phyloP scores from a whole-genome alignment of 1,140 invertebrate species.

The Venustaconcha ellipsiformis region DNA sequence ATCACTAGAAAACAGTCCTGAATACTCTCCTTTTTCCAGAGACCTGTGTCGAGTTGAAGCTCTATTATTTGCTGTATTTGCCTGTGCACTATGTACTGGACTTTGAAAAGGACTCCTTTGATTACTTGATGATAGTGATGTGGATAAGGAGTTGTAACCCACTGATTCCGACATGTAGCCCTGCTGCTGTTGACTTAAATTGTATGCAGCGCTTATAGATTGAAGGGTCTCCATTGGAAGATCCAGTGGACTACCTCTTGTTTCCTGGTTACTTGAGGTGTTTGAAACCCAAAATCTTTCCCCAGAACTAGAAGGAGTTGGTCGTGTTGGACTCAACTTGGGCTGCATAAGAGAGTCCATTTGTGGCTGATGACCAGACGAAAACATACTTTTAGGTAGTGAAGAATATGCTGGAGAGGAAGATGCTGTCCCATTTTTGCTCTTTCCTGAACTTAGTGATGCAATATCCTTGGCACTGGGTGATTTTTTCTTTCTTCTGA shows the following conservation, averaged over 20 bases:
- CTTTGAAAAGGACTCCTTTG: conserved; percentile 41
- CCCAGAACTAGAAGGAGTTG: conserved; percentile 18
- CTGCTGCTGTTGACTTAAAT: conserved; percentile 31
- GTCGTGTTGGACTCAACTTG: conserved; percentile 19
- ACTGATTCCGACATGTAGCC: conserved; percentile 29
- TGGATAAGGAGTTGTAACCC: conserved; percentile 27
- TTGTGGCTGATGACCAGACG: conserved; percentile 6
- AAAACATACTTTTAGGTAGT: conserved; percentile 46
- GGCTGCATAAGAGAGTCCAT: conserved; percentile 23
- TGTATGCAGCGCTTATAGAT: conserved; percentile 46
- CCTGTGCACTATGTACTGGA: conserved; percentile 32
- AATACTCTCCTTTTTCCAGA: conserved; percentile 49
- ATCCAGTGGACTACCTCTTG: conserved; percentile 41
- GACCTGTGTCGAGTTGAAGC: conserved; percentile 43
- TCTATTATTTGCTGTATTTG: conserved; percentile 40
- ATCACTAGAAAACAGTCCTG: conserved; percentile 47
- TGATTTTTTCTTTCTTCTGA: conserved; percentile 34
- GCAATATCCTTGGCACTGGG: conserved; percentile 30
- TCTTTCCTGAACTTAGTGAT: conserved; percentile 16
- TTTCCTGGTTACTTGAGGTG: conserved; percentile 21
- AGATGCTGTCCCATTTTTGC: conserved; percentile 9
- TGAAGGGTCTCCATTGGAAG: conserved; percentile 52
- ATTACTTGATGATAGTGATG: conserved; percentile 13
- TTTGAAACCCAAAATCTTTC: neutral
- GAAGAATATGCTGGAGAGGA: conserved; percentile 34